A percentile compares a stretch with the other conserved stretches of the same genome.
Conservation (phyloP, 1,140 invertebrate genomes). For the Lineus longissimus region DNA sequence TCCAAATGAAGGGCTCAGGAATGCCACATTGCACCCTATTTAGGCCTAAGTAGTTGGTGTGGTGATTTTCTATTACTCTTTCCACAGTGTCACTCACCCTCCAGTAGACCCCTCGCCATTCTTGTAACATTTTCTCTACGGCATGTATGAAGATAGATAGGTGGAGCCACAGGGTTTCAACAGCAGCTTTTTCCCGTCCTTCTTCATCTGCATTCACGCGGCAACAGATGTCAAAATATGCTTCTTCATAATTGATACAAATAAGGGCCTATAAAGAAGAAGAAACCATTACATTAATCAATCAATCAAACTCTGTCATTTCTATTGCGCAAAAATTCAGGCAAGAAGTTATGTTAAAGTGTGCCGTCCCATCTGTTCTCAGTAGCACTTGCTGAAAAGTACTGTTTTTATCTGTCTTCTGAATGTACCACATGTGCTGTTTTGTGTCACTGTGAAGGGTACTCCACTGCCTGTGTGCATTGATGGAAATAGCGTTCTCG, state of each 20-base stretch:
- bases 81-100: slow-evolving; percentile 15
- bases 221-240: slow-evolving; percentile 17
- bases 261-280: slow-evolving; percentile 11
- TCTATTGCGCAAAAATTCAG: background rate
- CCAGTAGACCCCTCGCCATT: slow-evolving; percentile 15
- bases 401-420: too few species aligned
- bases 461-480: too few species aligned
- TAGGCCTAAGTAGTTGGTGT: too few species aligned
- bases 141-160: slow-evolving; percentile 16
- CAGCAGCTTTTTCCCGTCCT: slow-evolving; percentile 9
- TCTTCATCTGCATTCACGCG: slow-evolving; percentile 23
- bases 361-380: background rate
- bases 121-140: slow-evolving; percentile 7
- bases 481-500: too few species aligned
- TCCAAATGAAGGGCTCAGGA: too few species aligned
- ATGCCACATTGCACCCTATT: too few species aligned
- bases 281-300: background rate
- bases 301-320: background rate
- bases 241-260: slow-evolving; percentile 16
- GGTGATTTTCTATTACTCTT: too few species aligned
- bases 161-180: slow-evolving; percentile 17
- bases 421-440: too few species aligned
- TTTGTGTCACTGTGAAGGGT: too few species aligned
- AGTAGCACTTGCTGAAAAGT: too few species aligned
- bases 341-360: background rate